Evolutionary conservation across 2,797 vertebrate genomes (phyloP).

Genomic region (Sparus aurata): DNA sequence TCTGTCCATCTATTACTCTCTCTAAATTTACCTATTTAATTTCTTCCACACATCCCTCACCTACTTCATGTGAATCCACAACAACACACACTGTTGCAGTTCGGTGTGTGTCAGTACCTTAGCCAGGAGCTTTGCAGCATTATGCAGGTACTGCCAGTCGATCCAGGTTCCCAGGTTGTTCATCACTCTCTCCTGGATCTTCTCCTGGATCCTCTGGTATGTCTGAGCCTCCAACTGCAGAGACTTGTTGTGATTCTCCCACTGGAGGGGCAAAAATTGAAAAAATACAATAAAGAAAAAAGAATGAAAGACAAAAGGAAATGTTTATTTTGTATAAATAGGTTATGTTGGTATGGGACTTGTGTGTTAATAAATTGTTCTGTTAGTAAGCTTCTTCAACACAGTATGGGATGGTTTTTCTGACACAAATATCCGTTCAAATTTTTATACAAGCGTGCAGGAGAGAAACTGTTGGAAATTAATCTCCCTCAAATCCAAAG

Average conservation of each 20-base stretch:
- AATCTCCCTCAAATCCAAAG: not conserved
- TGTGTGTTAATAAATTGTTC: not conserved
- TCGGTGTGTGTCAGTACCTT: conserved; percentile 86
- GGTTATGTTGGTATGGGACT: not conserved
- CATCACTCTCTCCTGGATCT: conserved; percentile 99
- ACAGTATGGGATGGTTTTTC: not conserved
- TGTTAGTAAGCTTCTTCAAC: not conserved
- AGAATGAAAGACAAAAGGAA: not conserved
- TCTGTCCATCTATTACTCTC: not conserved
- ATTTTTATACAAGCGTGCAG: not conserved
- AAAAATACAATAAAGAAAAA: not conserved
- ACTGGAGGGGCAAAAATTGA: conserved; percentile 84
- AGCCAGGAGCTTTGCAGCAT: conserved; percentile 97
- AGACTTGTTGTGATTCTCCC: conserved; percentile 99
- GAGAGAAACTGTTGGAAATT: not conserved
- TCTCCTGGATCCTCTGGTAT: conserved; percentile 98
- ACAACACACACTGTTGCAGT: not conserved
- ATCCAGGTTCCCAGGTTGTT: conserved; percentile 99
- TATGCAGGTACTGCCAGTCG: conserved; percentile 99
- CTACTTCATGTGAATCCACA: not conserved
- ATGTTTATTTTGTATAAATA: not conserved
- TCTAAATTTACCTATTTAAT: not conserved
- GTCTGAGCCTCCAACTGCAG: conserved; percentile 98
- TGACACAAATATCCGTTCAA: not conserved
- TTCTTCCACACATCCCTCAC: not conserved